Base-by-base conservation (phyloP, 2,888 invertebrate genomes). In the Leptopilina syphax region DNA sequence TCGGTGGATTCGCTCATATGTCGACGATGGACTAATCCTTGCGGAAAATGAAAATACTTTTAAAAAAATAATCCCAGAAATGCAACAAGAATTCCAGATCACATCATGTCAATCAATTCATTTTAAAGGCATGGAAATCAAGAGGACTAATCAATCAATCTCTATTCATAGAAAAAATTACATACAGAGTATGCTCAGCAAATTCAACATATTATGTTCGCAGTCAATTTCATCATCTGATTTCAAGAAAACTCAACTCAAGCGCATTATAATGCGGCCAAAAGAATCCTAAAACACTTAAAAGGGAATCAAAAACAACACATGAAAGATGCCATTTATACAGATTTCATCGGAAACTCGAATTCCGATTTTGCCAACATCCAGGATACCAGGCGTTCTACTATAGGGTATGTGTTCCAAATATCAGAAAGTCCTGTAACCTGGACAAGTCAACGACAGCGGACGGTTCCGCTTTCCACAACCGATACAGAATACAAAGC, bases 351-450 rank as follows among this genome's bases (percentile, higher is more conserved):
- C 9, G 83, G 79, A 7, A 83, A 81, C 79, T 81, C 78, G 13
- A 82, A 85, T 77, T 81, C 83, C 18, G 83, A 85, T 63, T 85
- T 78, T 27, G 82, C 79, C n/a, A 78, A 73, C 9, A 81, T 82
- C 79, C 5, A 79, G 3, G 81, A 81, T 47, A 84, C 83, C 4
- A 67, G 83, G 68, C 67, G 82, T 57, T 83, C 80, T 0, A 82
- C 73, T 12, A 82, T 84, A 12, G 84, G 81, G 1, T 84, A 83
- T 18, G 79, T 80, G 1, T 81, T 81, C 47, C 7, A 81, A 1
- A 65, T 83, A 24, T 77, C 79, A 44, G 77, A 73, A 47, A 82
- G 81, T 10, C 41, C 81, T 9, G 77, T 85, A 5, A 80, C 84
- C 0, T 84, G 82, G 84, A 78, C 76, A 1, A 80, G 77, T 24